Evolutionary conservation across 2,113 vertebrate species (phyloP), one percentile per base, ranked within the genome.

Genomic region (Tonatia bakeri): DNA sequence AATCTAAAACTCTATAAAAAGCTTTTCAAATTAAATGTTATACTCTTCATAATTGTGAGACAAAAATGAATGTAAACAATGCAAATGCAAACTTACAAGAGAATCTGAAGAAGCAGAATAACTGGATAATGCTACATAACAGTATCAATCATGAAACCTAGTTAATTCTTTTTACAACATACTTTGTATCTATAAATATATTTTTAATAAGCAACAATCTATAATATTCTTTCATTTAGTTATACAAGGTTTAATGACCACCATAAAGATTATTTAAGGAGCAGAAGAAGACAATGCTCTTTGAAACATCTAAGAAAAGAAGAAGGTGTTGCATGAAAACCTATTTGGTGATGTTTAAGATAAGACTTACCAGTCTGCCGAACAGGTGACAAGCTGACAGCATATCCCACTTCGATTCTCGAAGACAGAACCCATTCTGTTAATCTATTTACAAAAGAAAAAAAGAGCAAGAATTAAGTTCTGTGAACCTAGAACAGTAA

Each of bases 341-440:
- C 50, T 26, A n/a, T 61, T 38, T 40, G 67, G 24, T 84, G 79
- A 54, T 1, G 3, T 82, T 87, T 92, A 76, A 56, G 93, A 92
- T 52, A 87, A 38, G 52, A 81, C 94, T 19, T 99, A 99, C 99
- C 99, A 97, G 65, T 99, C 99, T 85, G 99, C 98, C 16, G 99
- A 99, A 97, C 99, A 99, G 64, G 99, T 99, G 67, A 99, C 97
- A 59, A 99, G 95, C 96, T 99, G 99, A 43, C 99, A 96, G 8
- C 96, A 98, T 28, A 98, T 95, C 47, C 98, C 98, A 92, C 64
- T 97, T 95, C 96, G 98, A 95, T 99, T 99, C 93, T 99, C 99
- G 97, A 98, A 97, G 19, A 99, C 97, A 56, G 97, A 38, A 14
- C 99, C 99, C 7, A 64, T 95, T 93, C 81, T 98, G 79, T 98